Base-by-base conservation (phyloP, 2,797 vertebrate genomes). In the Loris lydekkerianus region DNA sequence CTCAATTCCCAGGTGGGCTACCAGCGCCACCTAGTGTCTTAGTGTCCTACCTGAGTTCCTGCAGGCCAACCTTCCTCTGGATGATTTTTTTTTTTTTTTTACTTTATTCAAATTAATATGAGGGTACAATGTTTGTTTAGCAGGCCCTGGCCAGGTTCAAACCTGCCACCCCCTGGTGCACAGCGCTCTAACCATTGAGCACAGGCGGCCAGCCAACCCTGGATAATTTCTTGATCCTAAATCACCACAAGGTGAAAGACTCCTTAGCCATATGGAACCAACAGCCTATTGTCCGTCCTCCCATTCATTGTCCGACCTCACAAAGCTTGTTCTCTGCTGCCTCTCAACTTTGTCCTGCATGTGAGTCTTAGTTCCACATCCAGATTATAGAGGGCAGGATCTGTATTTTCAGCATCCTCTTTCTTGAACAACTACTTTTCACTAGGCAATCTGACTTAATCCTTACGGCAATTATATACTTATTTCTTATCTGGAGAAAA, bases 21-120 rank as follows among this genome's bases (percentile, higher is more conserved):
- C 89, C 17, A 65, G 49, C 10, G 34, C 93, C 97, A 93, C 94
- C 95, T 97, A 85, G 69, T 93, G 97, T 10, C 73, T 18, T 23
- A 0, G 63, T 93, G 97, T 10, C 73, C 21, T 23, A 0, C 3
- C 14, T 80, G 34, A 25, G 60, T 80, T 95, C 63, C 31, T 96
- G 67, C 95, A 94, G 63, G 53, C 15, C 56, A 75, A 11, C 21
- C 56, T 89, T 73, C 37, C 53, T 20, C 4, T 6, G 8, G 17
- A 40, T 86, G 60, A 40, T 93, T 43, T 43, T 49, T 49, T 49
- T 49, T 49, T 43, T 49, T 49, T 49, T 49, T 49, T 49, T 14
- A 49, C 49, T 49, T 49, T 49, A 49, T 49, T 49, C 49, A 49
- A 49, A 49, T 49, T 49, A 14, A 49, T 49, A 49, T 49, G 49